A percentile compares a stretch with the other conserved stretches of the same genome.
Conservation (phyloP, 2,888 invertebrate species). For the Alcis repandata region DNA sequence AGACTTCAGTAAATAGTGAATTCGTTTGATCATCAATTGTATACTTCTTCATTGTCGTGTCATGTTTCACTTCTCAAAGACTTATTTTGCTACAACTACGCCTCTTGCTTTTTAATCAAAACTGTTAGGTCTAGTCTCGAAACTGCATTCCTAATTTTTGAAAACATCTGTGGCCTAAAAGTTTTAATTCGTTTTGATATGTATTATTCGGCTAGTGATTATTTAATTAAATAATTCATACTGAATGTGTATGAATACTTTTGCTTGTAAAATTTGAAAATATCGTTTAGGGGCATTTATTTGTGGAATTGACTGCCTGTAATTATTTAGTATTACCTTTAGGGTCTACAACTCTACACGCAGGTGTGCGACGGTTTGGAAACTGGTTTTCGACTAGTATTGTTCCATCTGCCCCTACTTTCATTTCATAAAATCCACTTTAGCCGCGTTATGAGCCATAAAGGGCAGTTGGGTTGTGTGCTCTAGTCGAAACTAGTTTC, state of each 20-base stretch:
- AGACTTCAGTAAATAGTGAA: background rate
- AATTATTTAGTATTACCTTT: background rate
- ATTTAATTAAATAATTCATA: constrained; percentile 13
- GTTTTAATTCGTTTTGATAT: constrained; percentile 16
- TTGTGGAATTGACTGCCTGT: background rate
- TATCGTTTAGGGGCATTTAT: background rate
- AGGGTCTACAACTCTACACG: too few relatives aligned
- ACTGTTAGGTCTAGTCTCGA: constrained; percentile 41
- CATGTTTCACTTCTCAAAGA: background rate
- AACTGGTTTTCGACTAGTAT: too few relatives aligned
- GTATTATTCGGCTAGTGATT: constrained; percentile 43
- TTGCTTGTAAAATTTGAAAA: background rate
- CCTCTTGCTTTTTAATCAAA: background rate
- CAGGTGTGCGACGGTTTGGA: too few relatives aligned
- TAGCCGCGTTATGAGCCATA: too few relatives aligned
- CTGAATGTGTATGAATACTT: background rate
- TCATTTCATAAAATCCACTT: too few relatives aligned
- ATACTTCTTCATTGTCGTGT: too few relatives aligned
- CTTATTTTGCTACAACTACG: background rate
- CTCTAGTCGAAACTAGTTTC: too few relatives aligned
- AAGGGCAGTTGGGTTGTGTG: too few relatives aligned
- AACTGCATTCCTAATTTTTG: constrained; percentile 40
- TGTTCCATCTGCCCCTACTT: too few relatives aligned
- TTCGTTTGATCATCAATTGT: background rate
- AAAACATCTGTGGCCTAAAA: constrained; percentile 34